Base-by-base conservation (phyloP, 2,113 vertebrate genomes). In the Dunckerocampus dactyliophorus region DNA sequence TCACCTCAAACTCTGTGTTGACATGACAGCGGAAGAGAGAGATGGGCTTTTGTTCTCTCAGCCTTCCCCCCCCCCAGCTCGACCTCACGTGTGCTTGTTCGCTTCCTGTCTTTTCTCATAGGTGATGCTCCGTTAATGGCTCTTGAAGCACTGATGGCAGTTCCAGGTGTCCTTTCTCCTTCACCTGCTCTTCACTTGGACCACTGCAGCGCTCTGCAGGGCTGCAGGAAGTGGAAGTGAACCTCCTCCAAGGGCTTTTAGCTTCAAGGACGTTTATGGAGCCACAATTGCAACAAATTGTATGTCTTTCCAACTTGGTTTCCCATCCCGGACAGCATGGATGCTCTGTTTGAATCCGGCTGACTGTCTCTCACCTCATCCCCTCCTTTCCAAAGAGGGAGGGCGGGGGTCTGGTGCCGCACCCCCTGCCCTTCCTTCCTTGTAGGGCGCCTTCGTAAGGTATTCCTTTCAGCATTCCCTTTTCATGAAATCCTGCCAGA, bases 401-500 rank as follows among this genome's bases (percentile, higher is more conserved):
- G 87, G 88, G 88, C 79, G 81, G 88, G 86, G 87, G 85, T 76
- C 77, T 64, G 74, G 71, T 62, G 76, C 60, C 53, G 65, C 59
- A 46, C 79, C 83, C 81, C 81, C 78, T 58, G 72, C 75, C 66
- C 77, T 56, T 72, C 72, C 65, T 63, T 82, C 78, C 76, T 78
- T 48, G 37, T 67, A 66, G 49, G 71, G 39, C 47, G 51, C 12
- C 39, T 43, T 43, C 39, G 5, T 43, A 43, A 13, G 39, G 39
- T 43, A 43, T 43, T 17, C 51, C 19, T 15, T 37, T 37, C 28
- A 37, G 31, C 52, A 13, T 55, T 67, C 58, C 42, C 63, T 65
- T 69, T 88, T 58, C 68, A 95, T 96, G 95, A 98, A 90, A 82
- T 92, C 95, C 82, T 92, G 92, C 85, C 93, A 93, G 79, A 93